These are phyloP conservation scores for Dynastes hyllus DNA, from an alignment of 2,888 invertebrate species.

Conservation along the genomic window DNA sequence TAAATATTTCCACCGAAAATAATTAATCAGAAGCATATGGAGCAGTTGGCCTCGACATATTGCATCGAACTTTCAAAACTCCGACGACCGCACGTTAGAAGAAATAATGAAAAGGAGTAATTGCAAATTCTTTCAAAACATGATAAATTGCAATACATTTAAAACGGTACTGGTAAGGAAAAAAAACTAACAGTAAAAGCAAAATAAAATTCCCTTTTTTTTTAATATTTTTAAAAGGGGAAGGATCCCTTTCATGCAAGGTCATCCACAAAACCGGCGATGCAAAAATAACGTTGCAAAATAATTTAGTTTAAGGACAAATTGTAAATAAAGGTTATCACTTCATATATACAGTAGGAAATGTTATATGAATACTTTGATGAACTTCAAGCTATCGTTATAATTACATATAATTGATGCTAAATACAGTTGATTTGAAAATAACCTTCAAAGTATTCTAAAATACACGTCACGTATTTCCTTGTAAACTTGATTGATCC, in stretches of 20 bases:
- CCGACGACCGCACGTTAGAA: constrained; percentile 12
- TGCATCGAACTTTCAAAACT: constrained; percentile 42
- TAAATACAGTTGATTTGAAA: neutral
- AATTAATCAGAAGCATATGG: constrained; percentile 40
- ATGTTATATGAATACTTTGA: constrained; percentile 6
- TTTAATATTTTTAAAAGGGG: no score
- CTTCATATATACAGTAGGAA: constrained; percentile 25
- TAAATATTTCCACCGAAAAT: constrained; percentile 9
- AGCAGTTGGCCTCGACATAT: constrained; percentile 43
- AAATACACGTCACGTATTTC: no score
- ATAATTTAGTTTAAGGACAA: constrained; percentile 39
- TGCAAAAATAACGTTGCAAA: constrained; percentile 38
- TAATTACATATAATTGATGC: neutral
- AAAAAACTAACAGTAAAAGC: constrained; percentile 21
- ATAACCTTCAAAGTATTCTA: no score
- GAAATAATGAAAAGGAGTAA: constrained; percentile 29
- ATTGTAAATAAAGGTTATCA: constrained; percentile 6
- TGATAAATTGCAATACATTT: constrained; percentile 16
- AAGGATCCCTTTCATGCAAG: constrained; percentile 25
- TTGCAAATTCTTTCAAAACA: neutral
- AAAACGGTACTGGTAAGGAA: neutral
- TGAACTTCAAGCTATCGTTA: neutral
- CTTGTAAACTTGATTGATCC: no score
- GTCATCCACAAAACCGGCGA: constrained; percentile 6
- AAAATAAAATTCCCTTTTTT: constrained; percentile 13